These are phyloP conservation scores for Litocranius walleri DNA, from an alignment of 2,113 vertebrate genomes.

Conservation along the genomic window DNA sequence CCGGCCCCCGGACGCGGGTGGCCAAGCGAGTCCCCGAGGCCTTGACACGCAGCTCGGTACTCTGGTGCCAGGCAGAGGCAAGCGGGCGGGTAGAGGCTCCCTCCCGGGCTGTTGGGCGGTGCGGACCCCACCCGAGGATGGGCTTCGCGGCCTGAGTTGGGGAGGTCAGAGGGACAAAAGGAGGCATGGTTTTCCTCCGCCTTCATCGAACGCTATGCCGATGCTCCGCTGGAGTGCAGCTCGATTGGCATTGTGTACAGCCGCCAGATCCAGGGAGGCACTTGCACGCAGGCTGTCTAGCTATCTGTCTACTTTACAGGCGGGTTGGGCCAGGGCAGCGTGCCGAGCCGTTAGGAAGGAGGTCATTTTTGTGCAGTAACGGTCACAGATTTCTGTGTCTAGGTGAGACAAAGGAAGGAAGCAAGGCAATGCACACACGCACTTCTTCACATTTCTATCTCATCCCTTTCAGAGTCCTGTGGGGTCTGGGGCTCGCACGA, in stretches of 20 bases:
- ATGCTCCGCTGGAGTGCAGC: neutral
- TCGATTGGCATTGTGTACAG: no score
- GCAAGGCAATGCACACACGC: rapidly evolving
- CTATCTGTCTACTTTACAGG: no score
- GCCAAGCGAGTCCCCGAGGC: neutral
- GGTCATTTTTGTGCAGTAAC: neutral
- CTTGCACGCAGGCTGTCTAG: no score
- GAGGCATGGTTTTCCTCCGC: neutral
- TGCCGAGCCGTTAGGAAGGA: neutral
- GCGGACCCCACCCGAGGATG: neutral
- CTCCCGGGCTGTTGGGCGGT: neutral
- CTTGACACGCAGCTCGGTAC: neutral
- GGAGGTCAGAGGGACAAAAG: neutral
- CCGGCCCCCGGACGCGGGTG: neutral
- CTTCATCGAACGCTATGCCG: rapidly evolving
- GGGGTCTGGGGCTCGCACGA: rapidly evolving
- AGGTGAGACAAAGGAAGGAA: neutral
- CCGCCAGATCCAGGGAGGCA: no score
- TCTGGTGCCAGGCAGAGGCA: neutral
- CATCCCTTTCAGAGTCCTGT: neutral
- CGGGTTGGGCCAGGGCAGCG: no score
- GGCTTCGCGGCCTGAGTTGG: no score
- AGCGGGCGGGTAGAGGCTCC: rapidly evolving
- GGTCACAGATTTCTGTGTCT: neutral
- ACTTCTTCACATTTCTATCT: neutral